A percentile compares a stretch with the other conserved stretches of the same genome.
phyloP scores from a whole-genome alignment of 1,140 invertebrate species.

The Penaeus japonicus region DNA sequence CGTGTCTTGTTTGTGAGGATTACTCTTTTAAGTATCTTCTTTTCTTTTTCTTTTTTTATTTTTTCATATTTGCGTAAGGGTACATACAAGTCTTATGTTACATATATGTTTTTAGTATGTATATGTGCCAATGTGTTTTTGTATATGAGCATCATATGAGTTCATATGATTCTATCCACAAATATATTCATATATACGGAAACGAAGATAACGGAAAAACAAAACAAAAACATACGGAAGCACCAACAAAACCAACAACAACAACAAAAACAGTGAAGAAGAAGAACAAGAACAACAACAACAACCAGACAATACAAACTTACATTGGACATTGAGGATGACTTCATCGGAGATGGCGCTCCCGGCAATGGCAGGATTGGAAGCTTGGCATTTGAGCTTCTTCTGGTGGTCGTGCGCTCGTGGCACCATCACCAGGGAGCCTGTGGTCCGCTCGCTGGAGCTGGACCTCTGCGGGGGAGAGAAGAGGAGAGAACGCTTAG shows the following conservation, averaged over 20 bases:
- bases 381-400: constrained; percentile 81
- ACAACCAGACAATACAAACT: constrained; percentile 64
- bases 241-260: background rate
- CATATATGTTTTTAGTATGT: too few species aligned
- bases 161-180: too few species aligned
- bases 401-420: constrained; percentile 80
- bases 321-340: constrained; percentile 71
- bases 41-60: too few species aligned
- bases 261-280: background rate
- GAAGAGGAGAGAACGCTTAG: too few species aligned
- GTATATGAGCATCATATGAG: too few species aligned
- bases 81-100: too few species aligned
- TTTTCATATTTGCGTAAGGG: too few species aligned
- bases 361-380: constrained; percentile 73
- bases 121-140: too few species aligned
- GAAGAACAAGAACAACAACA: background rate
- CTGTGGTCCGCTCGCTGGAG: constrained; percentile 71
- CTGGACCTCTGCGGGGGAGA: constrained; percentile 33
- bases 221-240: background rate
- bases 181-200: too few species aligned
- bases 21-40: too few species aligned
- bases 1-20: too few species aligned
- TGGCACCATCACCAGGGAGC: constrained; percentile 81
- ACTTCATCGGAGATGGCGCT: constrained; percentile 80
- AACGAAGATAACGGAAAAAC: too few species aligned